Evolutionary conservation across 2,888 invertebrate species (phyloP), one percentile per base, ranked within the genome.

Genomic region (Temnothorax unifasciatus): DNA sequence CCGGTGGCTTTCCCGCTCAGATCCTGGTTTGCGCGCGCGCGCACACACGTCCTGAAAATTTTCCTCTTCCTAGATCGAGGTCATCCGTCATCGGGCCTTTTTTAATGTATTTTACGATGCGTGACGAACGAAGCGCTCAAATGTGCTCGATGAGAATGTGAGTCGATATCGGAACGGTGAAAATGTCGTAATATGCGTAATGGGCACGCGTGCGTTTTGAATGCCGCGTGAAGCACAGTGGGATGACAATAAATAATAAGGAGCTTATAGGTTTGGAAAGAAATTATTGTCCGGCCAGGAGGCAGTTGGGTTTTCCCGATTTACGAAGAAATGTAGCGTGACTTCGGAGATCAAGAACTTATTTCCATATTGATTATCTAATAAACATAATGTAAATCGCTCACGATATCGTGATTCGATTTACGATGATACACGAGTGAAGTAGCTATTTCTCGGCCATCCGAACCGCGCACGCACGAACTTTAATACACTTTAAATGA

Each of bases 41-140:
- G 41, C 68, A 25, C 47, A 25, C 52, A 1, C 79, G 61, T 84
- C 73, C 76, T 61, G 85, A 18, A 54, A 54, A 71, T 69, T 77
- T 52, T 85, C 64, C 59, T 79, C 84, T 82, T 83, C 61, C 84
- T 81, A 61, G 81, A 89, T 88, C 76, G 84, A 86, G 88, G 89
- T 88, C 88, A 73, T 61, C 66, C 50, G 18, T 88, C 88, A 73
- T 61, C 66, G 54, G 15, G 63, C 13, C 38, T 61, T 57, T 74
- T 87, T 75, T 18, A n/a, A 41, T 11, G 34, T 15, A 52, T 38
- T 34, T 34, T 84, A 81, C 75, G 84, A 88, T 57, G 85, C 88
- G 63, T 88, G 85, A 87, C 82, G 86, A 63, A 44, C 63, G n/a
- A 29, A 25, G 9, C 21, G 29, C 18, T 38, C 34, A 41, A 6